These are phyloP conservation scores for Fabriciana adippe DNA, from an alignment of 2,888 invertebrate genomes.

Conservation along the genomic window DNA sequence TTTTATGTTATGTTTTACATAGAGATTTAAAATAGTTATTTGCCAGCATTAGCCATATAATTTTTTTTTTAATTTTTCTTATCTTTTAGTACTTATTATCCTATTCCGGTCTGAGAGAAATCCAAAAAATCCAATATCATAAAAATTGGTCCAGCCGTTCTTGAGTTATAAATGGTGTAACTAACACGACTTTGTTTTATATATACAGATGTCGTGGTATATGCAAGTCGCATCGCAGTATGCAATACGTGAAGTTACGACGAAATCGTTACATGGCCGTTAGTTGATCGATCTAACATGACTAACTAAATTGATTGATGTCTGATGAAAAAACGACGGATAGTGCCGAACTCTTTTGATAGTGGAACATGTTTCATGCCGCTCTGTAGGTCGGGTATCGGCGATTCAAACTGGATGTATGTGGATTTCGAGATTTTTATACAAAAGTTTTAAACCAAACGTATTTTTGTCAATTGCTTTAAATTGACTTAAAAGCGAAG, in stretches of 20 bases:
- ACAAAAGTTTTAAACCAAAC: not conserved
- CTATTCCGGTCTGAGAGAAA: too few relatives aligned
- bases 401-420: conserved; percentile 50
- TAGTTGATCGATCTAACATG: conserved; percentile 41
- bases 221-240: too few relatives aligned
- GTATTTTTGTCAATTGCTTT: not conserved
- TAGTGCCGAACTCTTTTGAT: conserved; percentile 53
- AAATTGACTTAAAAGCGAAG: conserved; percentile 43
- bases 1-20: too few relatives aligned
- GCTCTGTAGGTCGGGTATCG: conserved; percentile 58
- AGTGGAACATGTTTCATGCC: conserved; percentile 66
- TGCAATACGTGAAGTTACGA: conserved; percentile 39
- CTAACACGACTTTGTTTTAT: too few relatives aligned
- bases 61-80: too few relatives aligned
- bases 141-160: too few relatives aligned
- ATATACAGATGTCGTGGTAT: too few relatives aligned
- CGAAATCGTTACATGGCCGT: conserved; percentile 50
- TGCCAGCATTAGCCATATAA: too few relatives aligned
- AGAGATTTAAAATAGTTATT: too few relatives aligned
- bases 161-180: too few relatives aligned
- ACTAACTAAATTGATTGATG: conserved; percentile 45
- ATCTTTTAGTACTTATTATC: too few relatives aligned
- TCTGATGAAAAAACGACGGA: conserved; percentile 40
- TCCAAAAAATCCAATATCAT: too few relatives aligned
- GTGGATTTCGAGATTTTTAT: conserved; percentile 43